phyloP scores from a whole-genome alignment of 2,888 invertebrate species.

The Thecocarcelia acutangulata region DNA sequence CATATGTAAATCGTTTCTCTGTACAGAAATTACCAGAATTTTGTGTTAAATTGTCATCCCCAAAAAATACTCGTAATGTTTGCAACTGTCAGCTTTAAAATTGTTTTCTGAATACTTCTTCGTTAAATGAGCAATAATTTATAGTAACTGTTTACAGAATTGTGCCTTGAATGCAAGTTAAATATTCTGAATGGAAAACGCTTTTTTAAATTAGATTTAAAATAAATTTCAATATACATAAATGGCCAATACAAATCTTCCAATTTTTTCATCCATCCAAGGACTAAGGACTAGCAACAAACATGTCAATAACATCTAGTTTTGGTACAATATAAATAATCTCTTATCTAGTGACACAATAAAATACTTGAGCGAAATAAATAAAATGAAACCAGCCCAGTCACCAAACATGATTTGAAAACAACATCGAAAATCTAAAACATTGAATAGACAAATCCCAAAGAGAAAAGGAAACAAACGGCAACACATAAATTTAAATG shows the following conservation, averaged over 20 bases:
- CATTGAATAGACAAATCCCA: neutral
- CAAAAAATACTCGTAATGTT: too few relatives aligned
- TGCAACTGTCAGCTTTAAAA: too few relatives aligned
- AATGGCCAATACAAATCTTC: slow-evolving; percentile 2
- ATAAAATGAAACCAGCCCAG: slow-evolving; percentile 22
- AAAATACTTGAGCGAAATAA: slow-evolving; percentile 46
- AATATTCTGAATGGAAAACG: neutral
- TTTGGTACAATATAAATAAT: slow-evolving; percentile 39
- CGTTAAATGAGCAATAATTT: too few relatives aligned
- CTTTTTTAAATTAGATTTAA: slow-evolving; percentile 1
- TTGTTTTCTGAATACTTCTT: too few relatives aligned
- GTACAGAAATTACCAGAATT: too few relatives aligned
- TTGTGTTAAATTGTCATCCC: too few relatives aligned
- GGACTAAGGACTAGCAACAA: slow-evolving; percentile 16
- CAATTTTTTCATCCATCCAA: slow-evolving; percentile 1
- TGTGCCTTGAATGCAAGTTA: too few relatives aligned
- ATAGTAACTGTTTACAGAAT: too few relatives aligned
- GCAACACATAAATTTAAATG: slow-evolving; percentile 35
- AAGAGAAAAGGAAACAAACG: neutral
- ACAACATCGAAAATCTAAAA: slow-evolving; percentile 12
- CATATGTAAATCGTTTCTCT: too few relatives aligned
- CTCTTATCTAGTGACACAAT: slow-evolving; percentile 53
- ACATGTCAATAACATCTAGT: slow-evolving; percentile 49
- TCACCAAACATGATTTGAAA: slow-evolving; percentile 29
- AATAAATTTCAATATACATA: slow-evolving; percentile 21